Base-by-base conservation (phyloP, 2,888 invertebrate genomes). In the Stenichneumon culpator region DNA sequence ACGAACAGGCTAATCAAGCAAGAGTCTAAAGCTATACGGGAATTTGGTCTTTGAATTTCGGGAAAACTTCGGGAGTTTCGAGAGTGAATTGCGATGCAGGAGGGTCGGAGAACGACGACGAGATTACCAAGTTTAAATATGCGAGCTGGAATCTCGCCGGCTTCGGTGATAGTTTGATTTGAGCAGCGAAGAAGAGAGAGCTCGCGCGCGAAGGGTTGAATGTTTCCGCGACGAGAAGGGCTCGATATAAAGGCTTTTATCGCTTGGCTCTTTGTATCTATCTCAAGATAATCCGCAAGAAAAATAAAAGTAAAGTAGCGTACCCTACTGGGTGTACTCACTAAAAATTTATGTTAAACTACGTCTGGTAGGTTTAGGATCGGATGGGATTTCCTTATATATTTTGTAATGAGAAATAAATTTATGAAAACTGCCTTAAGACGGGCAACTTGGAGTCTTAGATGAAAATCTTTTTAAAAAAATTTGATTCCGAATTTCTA, bases 121-220 rank as follows among this genome's bases (percentile, higher is more conserved):
- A 68, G 67, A 57, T 19, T 60, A 52, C 72, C 54, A 52, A 73
- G 84, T 67, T 65, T 69, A 84, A 69, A 81, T 81, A 81, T 81
- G 32, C 81, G 67, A 75, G 50, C 19, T n/a, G 65, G 47, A 74
- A 60, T 74, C 68, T 81, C 57, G 14, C 3, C 60, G 47, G 78
- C 69, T 78, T 78, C 73, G 79, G 81, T 81, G 68, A 83, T 79
- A 82, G 78, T 83, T 86, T 80, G 86, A 54, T 63, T 68, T 75
- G 73, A 80, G 82, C 73, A 60, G 63, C 73, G 50, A 36, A 54
- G 65, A 77, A 7, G 44, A 68, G 73, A 72, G 22, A 16, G 57
- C 32, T 32, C 69, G 32, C 16, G 65, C 44, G 47, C 69, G 68
- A 63, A 73, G 73, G 63, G 57, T 75, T 75, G n/a, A 70, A 69